Percentiles rank a stretch among this genome's conserved stretches.
phyloP scores from a whole-genome alignment of 2,113 vertebrate genomes.

The Setophaga kirtlandii region DNA sequence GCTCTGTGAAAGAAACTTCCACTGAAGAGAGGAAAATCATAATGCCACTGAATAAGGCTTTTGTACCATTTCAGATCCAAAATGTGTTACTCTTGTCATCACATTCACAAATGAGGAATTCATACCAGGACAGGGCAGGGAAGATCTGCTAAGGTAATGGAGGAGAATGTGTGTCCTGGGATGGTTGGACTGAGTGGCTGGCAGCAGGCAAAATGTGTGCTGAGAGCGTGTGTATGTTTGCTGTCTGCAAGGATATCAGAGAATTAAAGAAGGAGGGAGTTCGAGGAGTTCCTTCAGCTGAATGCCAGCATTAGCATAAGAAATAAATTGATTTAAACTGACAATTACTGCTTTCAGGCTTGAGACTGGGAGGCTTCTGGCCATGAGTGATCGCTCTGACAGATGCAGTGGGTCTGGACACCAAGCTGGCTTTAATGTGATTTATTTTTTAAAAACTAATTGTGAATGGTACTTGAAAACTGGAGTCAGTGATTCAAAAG shows the following conservation, averaged over 20 bases:
- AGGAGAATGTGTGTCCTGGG: neutral
- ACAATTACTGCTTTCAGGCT: slow-evolving; percentile 26
- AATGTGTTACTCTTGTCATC: neutral
- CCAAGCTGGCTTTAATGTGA: neutral
- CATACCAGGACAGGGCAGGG: neutral
- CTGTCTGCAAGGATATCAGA: neutral
- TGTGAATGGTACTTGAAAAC: neutral
- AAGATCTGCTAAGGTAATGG: neutral
- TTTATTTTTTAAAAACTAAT: neutral
- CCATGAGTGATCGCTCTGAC: neutral
- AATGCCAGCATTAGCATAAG: neutral
- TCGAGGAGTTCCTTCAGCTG: neutral
- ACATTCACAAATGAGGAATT: neutral
- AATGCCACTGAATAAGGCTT: neutral
- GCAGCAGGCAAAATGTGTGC: neutral
- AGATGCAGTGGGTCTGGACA: neutral
- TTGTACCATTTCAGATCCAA: neutral
- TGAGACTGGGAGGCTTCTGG: neutral
- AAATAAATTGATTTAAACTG: slow-evolving; percentile 4
- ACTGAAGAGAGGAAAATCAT: neutral
- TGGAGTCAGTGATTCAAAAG: neutral
- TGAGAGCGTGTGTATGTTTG: neutral
- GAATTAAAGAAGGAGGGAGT: neutral
- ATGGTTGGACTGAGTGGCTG: neutral
- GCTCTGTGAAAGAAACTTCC: neutral